Evolutionary conservation across 2,888 invertebrate genomes (phyloP), one percentile per base, ranked within the genome.

Genomic region (Stenotaenia linearis): DNA sequence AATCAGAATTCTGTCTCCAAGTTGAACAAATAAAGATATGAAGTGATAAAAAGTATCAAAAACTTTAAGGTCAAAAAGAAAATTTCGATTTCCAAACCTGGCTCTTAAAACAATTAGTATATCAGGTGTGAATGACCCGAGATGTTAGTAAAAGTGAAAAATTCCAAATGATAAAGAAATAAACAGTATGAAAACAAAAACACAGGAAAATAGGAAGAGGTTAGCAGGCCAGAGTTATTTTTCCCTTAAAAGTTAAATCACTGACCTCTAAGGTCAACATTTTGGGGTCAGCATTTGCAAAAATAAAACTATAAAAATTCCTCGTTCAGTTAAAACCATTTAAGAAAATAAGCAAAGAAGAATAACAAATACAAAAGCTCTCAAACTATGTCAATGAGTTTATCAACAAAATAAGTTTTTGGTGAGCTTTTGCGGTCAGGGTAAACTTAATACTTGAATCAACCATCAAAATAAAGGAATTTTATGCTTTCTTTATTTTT

Each of bases 271-370:
- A 50, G 69, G 69, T 69, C 69, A 69, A 10, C 69, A 69, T 28
- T 69, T 69, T 25, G 25, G 69, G 69, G 69, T 69, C 69, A 69
- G 25, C 69, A 69, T 69, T 69, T 69, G 12, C 50, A 18, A 69
- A 56, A 69, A 69, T 69, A 69, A 69, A 28, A 23, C 69, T 69
- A 69, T 69, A 69, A 69, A 69, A 69, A 69, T 69, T 69, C 69
- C 69, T 25, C 12, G 18, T 6, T 32, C 18, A 15, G 25, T 69
- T 69, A 23, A 28, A 69, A 69, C 23, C 69, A 69, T 25, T 69
- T 28, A 69, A 23, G 18, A 9, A 69, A 28, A 69, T 25, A 23
- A 12, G 12, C 25, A 69, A 69, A 69, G 69, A 69, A 69, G 12
- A 45, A n/a, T n/a, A 23, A 69, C 12, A 69, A 69, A 69, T 15